Evolutionary conservation across 2,113 vertebrate species (phyloP).

Genomic region (Sciurus niger): DNA sequence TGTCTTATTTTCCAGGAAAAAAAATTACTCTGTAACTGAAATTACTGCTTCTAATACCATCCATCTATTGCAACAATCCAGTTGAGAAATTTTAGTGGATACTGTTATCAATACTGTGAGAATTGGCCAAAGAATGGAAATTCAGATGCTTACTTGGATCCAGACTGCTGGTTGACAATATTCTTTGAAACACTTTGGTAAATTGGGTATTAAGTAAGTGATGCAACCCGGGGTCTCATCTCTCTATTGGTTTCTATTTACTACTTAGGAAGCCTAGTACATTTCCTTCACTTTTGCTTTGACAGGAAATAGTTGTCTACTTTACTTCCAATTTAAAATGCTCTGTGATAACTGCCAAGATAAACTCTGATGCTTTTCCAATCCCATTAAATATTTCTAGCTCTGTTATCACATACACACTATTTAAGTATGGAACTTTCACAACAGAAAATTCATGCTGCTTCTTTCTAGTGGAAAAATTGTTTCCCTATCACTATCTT

Average conservation of each 20-base stretch:
- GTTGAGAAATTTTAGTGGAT: neutral
- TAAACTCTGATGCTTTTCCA: neutral
- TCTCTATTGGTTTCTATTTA: constrained; percentile 52
- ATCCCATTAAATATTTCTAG: constrained; percentile 7
- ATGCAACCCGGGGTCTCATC: neutral
- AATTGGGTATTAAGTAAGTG: neutral
- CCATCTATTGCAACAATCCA: neutral
- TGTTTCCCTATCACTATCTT: neutral
- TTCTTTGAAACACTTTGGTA: constrained; percentile 34
- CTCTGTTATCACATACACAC: neutral
- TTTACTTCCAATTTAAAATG: constrained; percentile 65
- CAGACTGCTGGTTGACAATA: neutral
- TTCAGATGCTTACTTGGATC: constrained; percentile 1
- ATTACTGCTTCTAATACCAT: neutral
- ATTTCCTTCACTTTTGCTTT: constrained; percentile 49
- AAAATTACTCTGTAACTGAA: neutral
- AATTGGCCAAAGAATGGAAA: neutral
- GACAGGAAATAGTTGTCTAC: neutral
- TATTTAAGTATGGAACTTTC: constrained; percentile 8
- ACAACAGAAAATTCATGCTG: neutral
- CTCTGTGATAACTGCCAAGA: constrained; percentile 33
- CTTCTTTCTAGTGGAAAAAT: constrained; percentile 19
- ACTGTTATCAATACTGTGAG: neutral
- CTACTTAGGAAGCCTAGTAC: neutral
- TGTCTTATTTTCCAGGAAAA: neutral